Conservation (phyloP, 64 coral and sea anemone species). For the Actinia equina region DNA sequence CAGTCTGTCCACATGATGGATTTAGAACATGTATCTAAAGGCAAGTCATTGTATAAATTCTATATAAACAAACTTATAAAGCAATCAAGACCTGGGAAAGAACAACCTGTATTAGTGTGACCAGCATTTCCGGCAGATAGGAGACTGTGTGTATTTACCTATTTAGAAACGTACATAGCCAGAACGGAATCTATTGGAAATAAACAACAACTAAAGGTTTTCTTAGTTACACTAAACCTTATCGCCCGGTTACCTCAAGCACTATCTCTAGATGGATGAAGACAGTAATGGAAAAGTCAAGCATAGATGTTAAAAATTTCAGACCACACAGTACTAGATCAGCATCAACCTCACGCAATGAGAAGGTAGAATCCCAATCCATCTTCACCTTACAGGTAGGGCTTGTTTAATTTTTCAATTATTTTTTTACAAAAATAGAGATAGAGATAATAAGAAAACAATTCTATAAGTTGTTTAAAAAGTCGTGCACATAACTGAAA, state of each 20-base stretch:
- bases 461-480: no score
- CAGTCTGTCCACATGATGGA: slow-evolving; percentile 61
- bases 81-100: slow-evolving; percentile 34
- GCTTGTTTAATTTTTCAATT: no score
- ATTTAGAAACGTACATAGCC: slow-evolving; percentile 32
- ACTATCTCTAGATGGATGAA: slow-evolving; percentile 51
- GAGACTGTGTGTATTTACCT: slow-evolving; percentile 32
- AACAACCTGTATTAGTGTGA: slow-evolving; percentile 11
- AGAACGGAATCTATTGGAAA: slow-evolving; percentile 39
- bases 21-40: slow-evolving; percentile 23
- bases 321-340: no score
- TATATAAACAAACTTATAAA: slow-evolving; percentile 33
- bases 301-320: no score
- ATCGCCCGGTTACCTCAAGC: slow-evolving; percentile 23
- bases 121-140: slow-evolving; percentile 32
- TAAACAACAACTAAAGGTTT: slow-evolving; percentile 12
- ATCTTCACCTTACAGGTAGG: no score
- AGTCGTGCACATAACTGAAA: no score
- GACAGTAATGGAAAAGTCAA: background rate
- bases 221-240: slow-evolving; percentile 34
- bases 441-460: no score
- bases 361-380: no score
- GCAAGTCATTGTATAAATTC: slow-evolving; percentile 35
- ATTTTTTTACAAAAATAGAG: no score
- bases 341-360: no score